Base-by-base conservation (phyloP, 2,888 invertebrate species). In the Eupithecia vulgata region DNA sequence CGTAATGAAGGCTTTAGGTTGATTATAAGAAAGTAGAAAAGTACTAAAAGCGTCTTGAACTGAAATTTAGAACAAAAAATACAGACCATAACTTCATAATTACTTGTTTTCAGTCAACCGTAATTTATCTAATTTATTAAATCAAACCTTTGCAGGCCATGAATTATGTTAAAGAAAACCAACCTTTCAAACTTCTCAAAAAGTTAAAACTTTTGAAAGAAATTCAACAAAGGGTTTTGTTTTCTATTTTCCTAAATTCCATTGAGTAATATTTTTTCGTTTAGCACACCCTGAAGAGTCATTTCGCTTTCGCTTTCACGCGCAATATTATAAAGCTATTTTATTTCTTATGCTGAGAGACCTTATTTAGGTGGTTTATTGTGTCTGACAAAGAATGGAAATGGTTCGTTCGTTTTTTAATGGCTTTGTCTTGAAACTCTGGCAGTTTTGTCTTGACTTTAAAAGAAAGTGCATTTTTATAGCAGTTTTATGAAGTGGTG, bases 271-370 rank as follows among this genome's bases (percentile, higher is more conserved):
- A 89, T 88, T 88, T 91, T 89, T 83, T 81, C 87, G 82, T 83
- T 87, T 82, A 91, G 87, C 85, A 87, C 87, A 84, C 91, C 90
- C 91, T 81, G 78, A 85, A 88, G 90, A 88, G 87, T 86, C 85
- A 85, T 91, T 89, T 85, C 78, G 84, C 84, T 91, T 89, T 85
- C 78, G 84, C 85, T 84, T 79, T 84, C 83, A 87, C 86, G 85
- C 85, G 86, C 83, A 82, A 83, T 83, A 87, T 85, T 86, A 84
- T 84, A 82, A 82, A 82, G 82, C 84, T 83, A 83, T 87, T 86
- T 85, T 74, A 84, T 84, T 84, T 84, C 83, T 84, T 77, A 81
- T 82, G 82, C 81, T 64, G 62, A 85, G 82, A 80, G 85, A 81
- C 80, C 78, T 79, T 81, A 83, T 82, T 76, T 73, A 67, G 68